Percentiles rank a stretch among this genome's conserved stretches.
phyloP scores from a whole-genome alignment of 2,797 vertebrate genomes.

The Hozukius guyotensis region DNA sequence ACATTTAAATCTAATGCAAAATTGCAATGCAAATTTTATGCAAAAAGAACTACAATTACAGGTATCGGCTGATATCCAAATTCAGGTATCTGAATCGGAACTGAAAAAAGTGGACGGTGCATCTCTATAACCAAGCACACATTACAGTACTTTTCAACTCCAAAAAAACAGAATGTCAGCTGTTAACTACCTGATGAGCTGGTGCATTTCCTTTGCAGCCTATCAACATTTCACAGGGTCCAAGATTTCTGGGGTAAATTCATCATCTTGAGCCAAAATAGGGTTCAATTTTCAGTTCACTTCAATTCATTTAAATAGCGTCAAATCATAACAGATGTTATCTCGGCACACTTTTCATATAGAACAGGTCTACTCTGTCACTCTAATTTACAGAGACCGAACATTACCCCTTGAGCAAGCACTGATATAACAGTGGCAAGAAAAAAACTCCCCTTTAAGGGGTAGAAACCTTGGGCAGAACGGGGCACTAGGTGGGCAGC shows the following conservation, averaged over 20 bases:
- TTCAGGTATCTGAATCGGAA: neutral
- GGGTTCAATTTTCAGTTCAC: too few relatives aligned
- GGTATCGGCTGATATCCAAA: neutral
- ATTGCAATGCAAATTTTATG: neutral
- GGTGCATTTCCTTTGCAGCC: neutral
- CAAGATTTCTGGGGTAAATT: neutral
- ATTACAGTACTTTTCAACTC: neutral
- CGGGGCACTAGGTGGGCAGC: neutral
- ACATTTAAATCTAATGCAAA: neutral
- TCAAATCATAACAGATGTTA: too few relatives aligned
- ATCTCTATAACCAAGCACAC: neutral
- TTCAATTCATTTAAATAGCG: too few relatives aligned
- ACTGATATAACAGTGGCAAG: too few relatives aligned
- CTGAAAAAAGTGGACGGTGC: neutral
- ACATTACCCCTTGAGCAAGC: too few relatives aligned
- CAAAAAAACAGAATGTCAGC: neutral
- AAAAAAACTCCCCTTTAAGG: too few relatives aligned
- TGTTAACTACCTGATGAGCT: neutral
- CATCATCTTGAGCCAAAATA: slow-evolving; percentile 10
- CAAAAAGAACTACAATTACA: neutral
- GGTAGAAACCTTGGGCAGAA: neutral
- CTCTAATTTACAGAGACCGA: too few relatives aligned
- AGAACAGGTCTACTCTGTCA: too few relatives aligned
- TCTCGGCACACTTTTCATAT: too few relatives aligned
- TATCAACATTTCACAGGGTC: neutral